Conservation (phyloP, 1,140 invertebrate species). For the Anagrus nilaparvatae region DNA sequence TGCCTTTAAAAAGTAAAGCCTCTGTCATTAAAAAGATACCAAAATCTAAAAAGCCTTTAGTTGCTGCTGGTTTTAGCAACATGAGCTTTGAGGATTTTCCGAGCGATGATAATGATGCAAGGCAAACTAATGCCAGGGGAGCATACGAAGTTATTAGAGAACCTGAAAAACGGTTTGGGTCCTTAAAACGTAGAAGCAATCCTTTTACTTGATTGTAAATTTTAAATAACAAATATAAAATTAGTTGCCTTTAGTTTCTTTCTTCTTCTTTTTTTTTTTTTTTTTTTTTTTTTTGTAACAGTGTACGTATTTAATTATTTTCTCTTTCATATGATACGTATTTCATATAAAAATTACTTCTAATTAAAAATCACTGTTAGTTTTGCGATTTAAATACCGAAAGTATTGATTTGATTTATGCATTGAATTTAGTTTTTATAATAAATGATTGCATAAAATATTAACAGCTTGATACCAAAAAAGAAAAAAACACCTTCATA, state of each 20-base stretch:
- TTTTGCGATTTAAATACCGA: too few species aligned
- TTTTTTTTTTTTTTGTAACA: too few species aligned
- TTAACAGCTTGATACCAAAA: conserved; percentile 36
- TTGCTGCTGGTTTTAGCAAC: conserved; percentile 55
- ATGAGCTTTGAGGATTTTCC: conserved; percentile 73
- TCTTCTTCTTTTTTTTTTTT: too few species aligned
- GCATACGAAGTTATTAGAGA: conserved; percentile 58
- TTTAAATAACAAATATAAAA: too few species aligned
- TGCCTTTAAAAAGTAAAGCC: conserved; percentile 18
- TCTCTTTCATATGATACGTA: too few species aligned
- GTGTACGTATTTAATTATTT: too few species aligned
- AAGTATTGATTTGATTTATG: conserved; percentile 13
- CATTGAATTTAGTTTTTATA: too few species aligned
- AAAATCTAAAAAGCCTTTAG: conserved; percentile 27
- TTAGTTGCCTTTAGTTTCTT: too few species aligned
- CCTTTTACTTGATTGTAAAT: conserved; percentile 55
- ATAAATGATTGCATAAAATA: conserved; percentile 22
- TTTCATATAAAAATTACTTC: too few species aligned
- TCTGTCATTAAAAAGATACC: conserved; percentile 27
- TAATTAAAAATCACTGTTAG: too few species aligned
- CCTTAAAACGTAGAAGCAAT: conserved; percentile 55
- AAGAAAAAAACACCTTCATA: conserved; percentile 20
- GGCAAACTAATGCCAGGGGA: conserved; percentile 30
- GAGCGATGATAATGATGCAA: conserved; percentile 48
- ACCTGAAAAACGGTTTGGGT: conserved; percentile 51